These are phyloP conservation scores for Ptychochromis oligacanthus DNA, from an alignment of 2,113 vertebrate genomes.

Conservation along the genomic window DNA sequence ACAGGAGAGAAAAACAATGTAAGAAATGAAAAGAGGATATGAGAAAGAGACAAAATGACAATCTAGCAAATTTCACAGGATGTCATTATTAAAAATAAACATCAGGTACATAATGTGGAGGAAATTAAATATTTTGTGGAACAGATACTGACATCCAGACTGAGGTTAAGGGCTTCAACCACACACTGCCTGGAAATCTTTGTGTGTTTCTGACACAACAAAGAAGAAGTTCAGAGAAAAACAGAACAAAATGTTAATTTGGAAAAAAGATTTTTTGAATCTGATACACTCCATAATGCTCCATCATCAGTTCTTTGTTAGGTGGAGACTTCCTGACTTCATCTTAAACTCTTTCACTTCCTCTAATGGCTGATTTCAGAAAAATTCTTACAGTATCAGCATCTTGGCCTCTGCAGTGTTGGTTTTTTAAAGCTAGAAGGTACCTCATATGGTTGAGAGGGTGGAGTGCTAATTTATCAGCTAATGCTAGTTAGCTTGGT, in stretches of 20 bases:
- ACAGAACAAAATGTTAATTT: constrained; percentile 42
- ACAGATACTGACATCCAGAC: constrained; percentile 42
- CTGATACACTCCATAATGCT: not conserved
- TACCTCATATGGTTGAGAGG: too few species aligned
- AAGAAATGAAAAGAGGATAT: constrained; percentile 47
- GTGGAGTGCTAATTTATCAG: too few species aligned
- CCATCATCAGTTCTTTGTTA: constrained; percentile 44
- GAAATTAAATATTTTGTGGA: constrained; percentile 46
- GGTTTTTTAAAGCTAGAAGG: too few species aligned
- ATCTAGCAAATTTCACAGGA: constrained; percentile 7
- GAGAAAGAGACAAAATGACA: constrained; percentile 8
- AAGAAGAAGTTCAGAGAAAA: constrained; percentile 49
- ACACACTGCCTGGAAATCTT: not conserved
- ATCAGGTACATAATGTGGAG: not conserved
- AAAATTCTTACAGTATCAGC: too few species aligned
- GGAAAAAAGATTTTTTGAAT: not conserved
- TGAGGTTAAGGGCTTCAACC: not conserved
- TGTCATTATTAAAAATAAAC: not conserved
- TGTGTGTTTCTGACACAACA: not conserved
- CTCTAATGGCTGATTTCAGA: not conserved
- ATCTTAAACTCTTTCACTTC: constrained; percentile 41
- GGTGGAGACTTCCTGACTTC: not conserved
- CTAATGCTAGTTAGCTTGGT: too few species aligned
- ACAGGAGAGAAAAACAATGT: not conserved
- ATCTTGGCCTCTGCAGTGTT: too few species aligned